Percentiles rank a stretch among this genome's conserved stretches.
phyloP scores from a whole-genome alignment of 2,888 invertebrate genomes.

The Pandemis cinnamomeana region DNA sequence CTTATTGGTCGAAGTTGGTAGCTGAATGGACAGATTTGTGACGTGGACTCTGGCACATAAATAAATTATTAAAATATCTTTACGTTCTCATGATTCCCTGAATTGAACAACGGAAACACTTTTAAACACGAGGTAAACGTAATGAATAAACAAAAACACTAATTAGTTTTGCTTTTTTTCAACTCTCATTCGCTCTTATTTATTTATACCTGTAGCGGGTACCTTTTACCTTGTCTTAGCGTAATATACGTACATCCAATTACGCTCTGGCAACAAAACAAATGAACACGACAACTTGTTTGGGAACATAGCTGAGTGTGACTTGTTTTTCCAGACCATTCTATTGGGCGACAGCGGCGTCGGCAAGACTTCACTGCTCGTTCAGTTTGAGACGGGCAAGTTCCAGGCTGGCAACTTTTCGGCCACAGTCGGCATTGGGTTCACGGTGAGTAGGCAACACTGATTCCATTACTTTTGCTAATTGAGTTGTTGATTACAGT shows the following conservation, averaged over 20 bases:
- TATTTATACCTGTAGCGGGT: background rate
- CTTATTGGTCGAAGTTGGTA: background rate
- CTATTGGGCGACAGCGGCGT: constrained; percentile 97
- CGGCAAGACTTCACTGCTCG: constrained; percentile 95
- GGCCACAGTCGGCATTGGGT: constrained; percentile 97
- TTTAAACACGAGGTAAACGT: too few species aligned
- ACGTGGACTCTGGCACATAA: too few species aligned
- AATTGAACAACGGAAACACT: too few species aligned
- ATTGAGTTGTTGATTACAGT: background rate
- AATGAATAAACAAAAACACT: too few species aligned
- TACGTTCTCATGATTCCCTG: too few species aligned
- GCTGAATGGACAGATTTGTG: background rate
- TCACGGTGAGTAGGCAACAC: constrained; percentile 90
- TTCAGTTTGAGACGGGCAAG: constrained; percentile 96
- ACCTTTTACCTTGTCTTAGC: too few species aligned
- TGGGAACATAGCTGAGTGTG: background rate
- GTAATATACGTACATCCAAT: too few species aligned
- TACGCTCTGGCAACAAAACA: too few species aligned
- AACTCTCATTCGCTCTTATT: background rate
- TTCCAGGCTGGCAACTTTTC: constrained; percentile 96
- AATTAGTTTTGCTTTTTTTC: too few species aligned
- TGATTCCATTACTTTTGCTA: background rate
- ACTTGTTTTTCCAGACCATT: constrained; percentile 88
- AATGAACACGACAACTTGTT: background rate
- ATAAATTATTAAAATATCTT: too few species aligned